Conservation (phyloP, 2,113 vertebrate genomes). For the Python bivittatus region DNA sequence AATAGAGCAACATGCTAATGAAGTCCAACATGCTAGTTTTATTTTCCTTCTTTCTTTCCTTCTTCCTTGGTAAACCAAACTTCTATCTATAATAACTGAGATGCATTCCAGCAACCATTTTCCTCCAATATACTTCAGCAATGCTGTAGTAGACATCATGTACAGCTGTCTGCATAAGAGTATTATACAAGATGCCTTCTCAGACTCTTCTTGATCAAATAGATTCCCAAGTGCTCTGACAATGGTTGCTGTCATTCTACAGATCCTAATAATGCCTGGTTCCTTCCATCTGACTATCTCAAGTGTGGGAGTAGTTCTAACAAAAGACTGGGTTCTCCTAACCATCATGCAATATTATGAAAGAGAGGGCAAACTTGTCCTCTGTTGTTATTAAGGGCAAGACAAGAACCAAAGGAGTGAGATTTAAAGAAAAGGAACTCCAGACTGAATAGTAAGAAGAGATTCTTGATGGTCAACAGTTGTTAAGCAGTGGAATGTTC, state of each 20-base stretch:
- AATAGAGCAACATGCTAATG: fast-evolving
- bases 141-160: background rate
- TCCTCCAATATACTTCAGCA: background rate
- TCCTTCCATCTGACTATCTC: background rate
- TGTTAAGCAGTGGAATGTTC: background rate
- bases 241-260: background rate
- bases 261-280: background rate
- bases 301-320: no score
- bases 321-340: background rate
- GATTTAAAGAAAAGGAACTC: background rate
- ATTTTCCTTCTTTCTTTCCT: slow-evolving; percentile 15
- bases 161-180: background rate
- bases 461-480: background rate
- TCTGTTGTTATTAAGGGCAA: background rate
- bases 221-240: no score
- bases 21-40: background rate
- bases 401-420: background rate
- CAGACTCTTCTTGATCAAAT: background rate
- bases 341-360: background rate
- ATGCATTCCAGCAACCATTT: background rate
- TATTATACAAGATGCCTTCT: background rate
- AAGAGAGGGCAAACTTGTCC: background rate
- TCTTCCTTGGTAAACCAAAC: background rate
- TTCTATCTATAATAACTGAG: background rate
- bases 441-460: background rate